Evolutionary conservation across 2,888 invertebrate genomes (phyloP), one percentile per base, ranked within the genome.

Genomic region (Lasioglossum figueresi): DNA sequence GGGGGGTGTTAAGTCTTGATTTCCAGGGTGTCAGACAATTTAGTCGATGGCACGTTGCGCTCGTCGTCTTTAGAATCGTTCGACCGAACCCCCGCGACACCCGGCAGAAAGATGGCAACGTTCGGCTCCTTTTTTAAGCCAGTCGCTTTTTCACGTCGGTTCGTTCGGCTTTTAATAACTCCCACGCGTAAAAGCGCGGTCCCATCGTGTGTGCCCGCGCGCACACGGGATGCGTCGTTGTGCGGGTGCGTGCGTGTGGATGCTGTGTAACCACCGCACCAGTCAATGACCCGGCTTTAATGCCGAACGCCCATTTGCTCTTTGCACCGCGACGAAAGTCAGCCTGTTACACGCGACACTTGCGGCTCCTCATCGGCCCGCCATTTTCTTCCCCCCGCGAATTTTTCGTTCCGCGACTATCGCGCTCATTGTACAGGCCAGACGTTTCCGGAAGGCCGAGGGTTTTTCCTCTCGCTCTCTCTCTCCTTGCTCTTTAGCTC

Each of bases 261-360:
- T 82, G 80, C 84, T 82, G 85, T 84, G 76, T 86, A 89, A 87
- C 91, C 77, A 91, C 85, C 86, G 92, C 92, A 91, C 92, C 93
- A 93, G 93, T 93, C 93, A 93, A 93, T 93, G 93, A 93, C 93
- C 93, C 93, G 92, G 92, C 89, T 86, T 89, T 91, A 90, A 92
- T 91, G 88, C 89, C 90, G 90, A 91, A 90, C 91, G 90, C 82
- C 75, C 90, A 86, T 90, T 91, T 90, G 89, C 92, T 88, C 83
- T 85, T 84, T 83, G 83, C 83, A 84, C 66, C 83, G 79, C 85
- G 87, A 77, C 87, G 82, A 79, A 79, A 88, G 79, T 83, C 74
- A 56, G 79, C 74, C 74, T 52, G 85, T 74, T 80, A 56, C 73
- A 45, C 23, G 56, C 79, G 72, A 72, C 72, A 43, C 68, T 76